Evolutionary conservation across 2,113 vertebrate genomes (phyloP).

Genomic region (Empidonax traillii): DNA sequence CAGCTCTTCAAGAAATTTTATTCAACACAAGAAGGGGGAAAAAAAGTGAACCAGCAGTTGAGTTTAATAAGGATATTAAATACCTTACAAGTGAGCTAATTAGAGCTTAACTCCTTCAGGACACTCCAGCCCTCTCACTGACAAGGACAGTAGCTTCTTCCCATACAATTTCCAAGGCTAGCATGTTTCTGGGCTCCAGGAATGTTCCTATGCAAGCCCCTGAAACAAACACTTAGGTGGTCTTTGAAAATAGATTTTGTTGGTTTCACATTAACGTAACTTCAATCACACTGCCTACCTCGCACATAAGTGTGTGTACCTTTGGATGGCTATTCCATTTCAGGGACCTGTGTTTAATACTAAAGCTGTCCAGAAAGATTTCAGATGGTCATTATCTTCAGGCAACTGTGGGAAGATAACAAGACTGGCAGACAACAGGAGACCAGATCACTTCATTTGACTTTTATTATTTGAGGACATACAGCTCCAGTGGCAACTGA

Average conservation of each 20-base stretch:
- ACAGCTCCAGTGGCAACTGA: neutral
- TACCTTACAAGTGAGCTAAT: conserved; percentile 76
- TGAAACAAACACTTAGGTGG: neutral
- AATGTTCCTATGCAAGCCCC: neutral
- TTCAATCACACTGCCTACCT: neutral
- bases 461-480: neutral
- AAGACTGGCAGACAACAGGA: neutral
- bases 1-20: conserved; percentile 77
- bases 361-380: neutral
- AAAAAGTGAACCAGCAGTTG: conserved; percentile 67
- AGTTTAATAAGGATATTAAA: conserved; percentile 80
- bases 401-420: neutral
- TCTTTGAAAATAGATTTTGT: neutral
- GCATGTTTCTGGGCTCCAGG: neutral
- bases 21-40: conserved; percentile 59
- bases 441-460: neutral
- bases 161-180: neutral
- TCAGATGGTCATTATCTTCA: neutral
- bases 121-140: conserved; percentile 47
- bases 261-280: neutral
- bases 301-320: rapidly evolving
- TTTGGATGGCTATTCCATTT: neutral
- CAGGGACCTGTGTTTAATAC: neutral
- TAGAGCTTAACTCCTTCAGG: conserved; percentile 79
- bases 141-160: neutral